Evolutionary conservation across 2,113 vertebrate species (phyloP).

Genomic region (Gymnobelideus leadbeateri): DNA sequence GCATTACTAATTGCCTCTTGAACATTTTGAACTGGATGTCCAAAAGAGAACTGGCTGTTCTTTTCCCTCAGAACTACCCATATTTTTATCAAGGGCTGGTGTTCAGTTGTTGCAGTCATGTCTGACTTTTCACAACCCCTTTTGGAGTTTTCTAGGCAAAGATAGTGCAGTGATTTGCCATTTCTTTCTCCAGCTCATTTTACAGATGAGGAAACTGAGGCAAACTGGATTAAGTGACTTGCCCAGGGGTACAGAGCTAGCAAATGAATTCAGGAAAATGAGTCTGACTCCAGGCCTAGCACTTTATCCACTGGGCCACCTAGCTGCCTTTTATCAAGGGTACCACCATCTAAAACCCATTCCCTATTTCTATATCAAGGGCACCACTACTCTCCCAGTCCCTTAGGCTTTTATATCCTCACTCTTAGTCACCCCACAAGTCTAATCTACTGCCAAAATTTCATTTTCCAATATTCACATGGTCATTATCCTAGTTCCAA

Average conservation of each 20-base stretch:
- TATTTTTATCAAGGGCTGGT: background rate
- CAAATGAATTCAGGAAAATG: background rate
- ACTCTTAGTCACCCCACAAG: too few species aligned
- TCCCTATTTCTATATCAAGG: too few species aligned
- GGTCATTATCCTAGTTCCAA: too few species aligned
- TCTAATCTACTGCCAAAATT: too few species aligned
- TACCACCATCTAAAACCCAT: too few species aligned
- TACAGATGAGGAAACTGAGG: background rate
- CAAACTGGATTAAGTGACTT: background rate
- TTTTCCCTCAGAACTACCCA: background rate
- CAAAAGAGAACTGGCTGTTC: background rate
- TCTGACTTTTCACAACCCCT: background rate
- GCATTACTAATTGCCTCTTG: background rate
- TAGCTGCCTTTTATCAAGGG: too few species aligned
- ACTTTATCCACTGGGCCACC: background rate
- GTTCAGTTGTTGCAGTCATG: background rate
- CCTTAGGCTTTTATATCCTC: too few species aligned
- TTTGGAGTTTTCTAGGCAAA: background rate
- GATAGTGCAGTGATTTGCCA: background rate
- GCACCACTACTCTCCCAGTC: too few species aligned
- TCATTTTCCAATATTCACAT: too few species aligned
- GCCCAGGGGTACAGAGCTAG: background rate
- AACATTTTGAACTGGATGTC: background rate
- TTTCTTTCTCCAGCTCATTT: background rate
- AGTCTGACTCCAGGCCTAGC: background rate